Base-by-base conservation (phyloP, 2,888 invertebrate genomes). In the Melieria omissa region DNA sequence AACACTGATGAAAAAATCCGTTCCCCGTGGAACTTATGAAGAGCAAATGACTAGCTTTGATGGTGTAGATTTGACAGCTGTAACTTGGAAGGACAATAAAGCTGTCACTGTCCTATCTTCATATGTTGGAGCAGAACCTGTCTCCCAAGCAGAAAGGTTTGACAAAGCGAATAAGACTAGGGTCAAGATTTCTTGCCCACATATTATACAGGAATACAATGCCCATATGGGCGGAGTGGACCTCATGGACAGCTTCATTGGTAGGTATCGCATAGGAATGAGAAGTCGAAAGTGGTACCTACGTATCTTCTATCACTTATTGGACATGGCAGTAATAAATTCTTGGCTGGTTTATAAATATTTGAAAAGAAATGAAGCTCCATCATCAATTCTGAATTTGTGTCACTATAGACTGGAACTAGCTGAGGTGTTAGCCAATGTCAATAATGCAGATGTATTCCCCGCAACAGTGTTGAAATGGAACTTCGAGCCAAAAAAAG, bases 221-320 rank as follows among this genome's bases (percentile, higher is more conserved):
- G 60, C 60, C 14, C 16, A 60, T 60, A 60, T 8, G 42, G 60
- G 42, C 29, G 54, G 54, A 54, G 41, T 80, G 79, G 73, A 72
- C 4, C 64, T 41, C n/a, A 64, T 64, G 64, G 52, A 49, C 46
- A 45, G 62, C 46, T 58, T 60, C 45, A 10, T 60, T 29, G 60
- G 12, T 10, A 44, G 42, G 45, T 44, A 60, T 14, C 54, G 54
- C 16, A 54, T 54, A 54, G 16, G 54, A n/a, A 54, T 12, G 54
- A 54, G 29, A 41, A 41, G 29, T 29, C 16, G 41, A 58, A 58
- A 58, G 58, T 58, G 58, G 58, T 41, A 58, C 7, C 14, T 58
- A 4, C 58, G 58, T 41, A 58, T 16, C 10, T 60, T 29, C 29
- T 29, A 29, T 29, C 29, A 29, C 29, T 29, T 29, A 29, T 29